phyloP scores from a whole-genome alignment of 2,888 invertebrate species.

The Zaprionus bogoriensis region DNA sequence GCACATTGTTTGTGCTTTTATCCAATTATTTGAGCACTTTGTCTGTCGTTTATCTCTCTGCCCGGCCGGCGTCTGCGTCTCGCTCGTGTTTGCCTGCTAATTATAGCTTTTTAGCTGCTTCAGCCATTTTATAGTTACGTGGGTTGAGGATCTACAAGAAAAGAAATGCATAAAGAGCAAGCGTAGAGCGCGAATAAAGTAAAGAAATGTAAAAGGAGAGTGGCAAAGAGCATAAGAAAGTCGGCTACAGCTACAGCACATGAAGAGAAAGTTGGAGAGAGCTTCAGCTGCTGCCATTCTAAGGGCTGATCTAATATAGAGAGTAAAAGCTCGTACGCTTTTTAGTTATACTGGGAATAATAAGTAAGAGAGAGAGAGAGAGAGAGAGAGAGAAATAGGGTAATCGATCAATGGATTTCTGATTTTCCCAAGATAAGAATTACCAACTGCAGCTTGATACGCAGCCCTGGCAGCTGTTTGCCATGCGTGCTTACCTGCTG shows the following conservation, averaged over 20 bases:
- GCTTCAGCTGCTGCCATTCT: background rate
- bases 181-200: background rate
- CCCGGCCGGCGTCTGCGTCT: constrained; percentile 59
- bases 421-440: background rate
- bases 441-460: background rate
- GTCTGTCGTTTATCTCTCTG: background rate
- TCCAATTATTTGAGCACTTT: constrained; percentile 11
- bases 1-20: constrained; percentile 17
- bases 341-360: background rate
- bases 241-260: too few species aligned
- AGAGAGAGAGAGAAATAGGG: background rate
- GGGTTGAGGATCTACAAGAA: constrained; percentile 21
- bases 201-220: background rate
- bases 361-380: background rate
- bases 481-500: constrained; percentile 35
- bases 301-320: background rate
- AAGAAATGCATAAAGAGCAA: background rate
- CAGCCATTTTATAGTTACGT: constrained; percentile 42
- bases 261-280: background rate
- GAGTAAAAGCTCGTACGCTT: background rate
- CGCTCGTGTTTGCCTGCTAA: constrained; percentile 62
- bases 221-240: background rate
- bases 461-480: background rate
- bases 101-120: constrained; percentile 74
- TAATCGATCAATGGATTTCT: too few species aligned